phyloP scores from a whole-genome alignment of 2,113 vertebrate genomes.

The Lagopus muta region DNA sequence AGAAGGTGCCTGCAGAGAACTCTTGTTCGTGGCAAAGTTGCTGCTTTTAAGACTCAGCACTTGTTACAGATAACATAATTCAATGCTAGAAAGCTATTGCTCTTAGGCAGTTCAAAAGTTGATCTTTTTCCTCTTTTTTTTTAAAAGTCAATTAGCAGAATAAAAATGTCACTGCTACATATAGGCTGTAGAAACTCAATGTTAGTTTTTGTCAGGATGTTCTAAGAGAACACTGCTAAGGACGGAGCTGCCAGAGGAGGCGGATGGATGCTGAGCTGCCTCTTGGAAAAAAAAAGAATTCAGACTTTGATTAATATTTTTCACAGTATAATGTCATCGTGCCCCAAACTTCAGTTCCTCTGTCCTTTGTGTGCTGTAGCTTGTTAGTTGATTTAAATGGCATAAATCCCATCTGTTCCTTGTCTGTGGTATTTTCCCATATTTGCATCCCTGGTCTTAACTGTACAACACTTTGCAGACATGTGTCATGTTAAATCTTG shows the following conservation, averaged over 20 bases:
- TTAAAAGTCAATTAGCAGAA: conserved; percentile 41
- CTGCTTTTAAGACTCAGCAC: background rate
- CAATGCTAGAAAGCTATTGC: background rate
- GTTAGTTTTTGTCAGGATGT: conserved; percentile 10
- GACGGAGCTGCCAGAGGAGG: background rate
- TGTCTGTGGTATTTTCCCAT: background rate
- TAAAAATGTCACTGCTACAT: conserved; percentile 57
- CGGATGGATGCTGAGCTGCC: background rate
- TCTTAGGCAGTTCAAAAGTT: conserved; percentile 38
- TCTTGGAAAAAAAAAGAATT: background rate
- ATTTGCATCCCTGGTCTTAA: background rate
- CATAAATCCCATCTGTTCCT: background rate
- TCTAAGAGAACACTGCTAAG: background rate
- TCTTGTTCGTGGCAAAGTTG: background rate
- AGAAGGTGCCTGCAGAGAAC: conserved; percentile 22
- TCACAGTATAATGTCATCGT: fast-evolving
- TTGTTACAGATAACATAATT: background rate
- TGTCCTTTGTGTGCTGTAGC: background rate
- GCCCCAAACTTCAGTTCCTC: background rate
- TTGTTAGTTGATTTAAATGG: background rate
- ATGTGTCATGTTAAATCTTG: background rate
- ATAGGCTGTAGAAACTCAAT: conserved; percentile 29
- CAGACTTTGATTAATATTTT: conserved; percentile 19
- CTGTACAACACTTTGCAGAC: background rate
- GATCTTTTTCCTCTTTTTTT: background rate